phyloP scores from a whole-genome alignment of 2,888 invertebrate species.

The Punctoribates punctum region DNA sequence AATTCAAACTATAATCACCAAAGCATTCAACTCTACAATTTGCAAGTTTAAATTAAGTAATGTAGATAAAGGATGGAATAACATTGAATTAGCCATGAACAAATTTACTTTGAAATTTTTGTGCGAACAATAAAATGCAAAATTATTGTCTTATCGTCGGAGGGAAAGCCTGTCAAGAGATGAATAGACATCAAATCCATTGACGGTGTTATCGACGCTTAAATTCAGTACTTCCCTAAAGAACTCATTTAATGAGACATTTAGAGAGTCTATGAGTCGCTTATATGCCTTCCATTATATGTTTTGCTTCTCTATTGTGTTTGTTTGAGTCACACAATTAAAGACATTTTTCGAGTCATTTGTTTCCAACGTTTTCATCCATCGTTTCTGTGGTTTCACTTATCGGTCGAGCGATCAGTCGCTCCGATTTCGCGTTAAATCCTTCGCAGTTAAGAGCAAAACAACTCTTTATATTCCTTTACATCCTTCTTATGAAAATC shows the following conservation, averaged over 20 bases:
- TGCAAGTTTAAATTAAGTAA: too few species aligned
- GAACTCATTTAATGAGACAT: slow-evolving; percentile 25
- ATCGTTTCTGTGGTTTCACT: neutral
- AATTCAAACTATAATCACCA: too few species aligned
- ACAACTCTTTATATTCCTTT: too few species aligned
- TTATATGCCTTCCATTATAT: slow-evolving; percentile 17
- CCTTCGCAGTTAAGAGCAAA: too few species aligned
- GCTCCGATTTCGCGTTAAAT: too few species aligned
- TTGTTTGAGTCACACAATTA: slow-evolving; percentile 14
- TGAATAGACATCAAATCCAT: neutral
- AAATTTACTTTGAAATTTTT: too few species aligned
- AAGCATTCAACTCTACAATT: too few species aligned
- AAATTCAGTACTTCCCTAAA: neutral
- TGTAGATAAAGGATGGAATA: too few species aligned
- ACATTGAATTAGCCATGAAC: too few species aligned
- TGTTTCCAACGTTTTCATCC: slow-evolving; percentile 16
- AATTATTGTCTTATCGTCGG: neutral
- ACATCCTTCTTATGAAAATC: too few species aligned
- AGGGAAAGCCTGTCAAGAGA: neutral
- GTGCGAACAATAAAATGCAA: neutral
- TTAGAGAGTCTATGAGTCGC: neutral
- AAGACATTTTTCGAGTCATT: slow-evolving; percentile 10
- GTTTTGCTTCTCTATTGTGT: slow-evolving; percentile 10
- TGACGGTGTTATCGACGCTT: slow-evolving; percentile 3
- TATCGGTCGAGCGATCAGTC: too few species aligned